Evolutionary conservation across 2,113 vertebrate genomes (phyloP).

Genomic region (Vimba vimba): DNA sequence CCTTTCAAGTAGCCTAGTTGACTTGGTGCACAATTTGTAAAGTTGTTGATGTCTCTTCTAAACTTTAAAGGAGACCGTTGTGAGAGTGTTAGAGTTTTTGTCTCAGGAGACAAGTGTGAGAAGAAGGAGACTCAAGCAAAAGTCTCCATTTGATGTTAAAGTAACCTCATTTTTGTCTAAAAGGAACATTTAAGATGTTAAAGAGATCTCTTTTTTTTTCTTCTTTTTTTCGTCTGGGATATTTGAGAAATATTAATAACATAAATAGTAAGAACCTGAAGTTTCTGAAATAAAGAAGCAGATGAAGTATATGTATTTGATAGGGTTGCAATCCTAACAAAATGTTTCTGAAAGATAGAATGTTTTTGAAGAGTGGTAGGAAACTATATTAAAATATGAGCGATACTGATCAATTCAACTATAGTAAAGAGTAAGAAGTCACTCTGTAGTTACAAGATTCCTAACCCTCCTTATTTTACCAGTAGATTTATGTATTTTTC

Average conservation of each 20-base stretch:
- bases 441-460: not conserved
- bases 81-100: too few species aligned
- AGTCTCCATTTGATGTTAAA: too few species aligned
- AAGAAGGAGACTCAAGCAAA: too few species aligned
- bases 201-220: too few species aligned
- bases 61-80: too few species aligned
- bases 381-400: not conserved
- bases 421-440: not conserved
- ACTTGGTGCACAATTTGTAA: too few species aligned
- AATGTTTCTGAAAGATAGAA: not conserved
- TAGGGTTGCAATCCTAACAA: not conserved
- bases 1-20: too few species aligned
- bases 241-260: slow-evolving; percentile 11
- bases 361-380: not conserved
- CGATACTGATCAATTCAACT: not conserved
- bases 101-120: too few species aligned
- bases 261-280: slow-evolving; percentile 3
- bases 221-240: too few species aligned
- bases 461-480: not conserved
- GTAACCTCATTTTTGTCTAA: too few species aligned
- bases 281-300: slow-evolving; percentile 4
- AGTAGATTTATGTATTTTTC: not conserved
- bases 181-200: too few species aligned
- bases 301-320: not conserved
- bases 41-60: too few species aligned